Evolutionary conservation across 2,113 vertebrate species (phyloP).

Genomic region (Sakesphorus luctuosus): DNA sequence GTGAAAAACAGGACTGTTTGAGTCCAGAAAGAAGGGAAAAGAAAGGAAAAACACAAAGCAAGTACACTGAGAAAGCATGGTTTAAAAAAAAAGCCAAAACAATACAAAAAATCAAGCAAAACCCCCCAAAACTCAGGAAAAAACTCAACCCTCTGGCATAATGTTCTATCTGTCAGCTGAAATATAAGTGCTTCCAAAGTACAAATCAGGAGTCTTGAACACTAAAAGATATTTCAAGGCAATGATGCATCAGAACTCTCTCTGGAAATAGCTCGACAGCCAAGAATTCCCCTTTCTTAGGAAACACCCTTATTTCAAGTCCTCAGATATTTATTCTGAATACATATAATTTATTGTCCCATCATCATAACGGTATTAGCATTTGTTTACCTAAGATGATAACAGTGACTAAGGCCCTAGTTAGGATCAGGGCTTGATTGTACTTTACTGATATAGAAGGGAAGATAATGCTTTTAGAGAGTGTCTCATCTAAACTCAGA

Average conservation of each 20-base stretch:
- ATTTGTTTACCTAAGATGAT: slow-evolving; percentile 14
- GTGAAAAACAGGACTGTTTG: background rate
- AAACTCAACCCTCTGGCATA: background rate
- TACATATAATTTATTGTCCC: background rate
- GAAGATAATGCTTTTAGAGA: background rate
- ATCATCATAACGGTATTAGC: background rate
- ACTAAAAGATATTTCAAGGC: background rate
- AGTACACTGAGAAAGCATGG: background rate
- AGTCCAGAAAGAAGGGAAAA: background rate
- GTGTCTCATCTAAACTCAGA: background rate
- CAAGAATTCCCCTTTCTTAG: background rate
- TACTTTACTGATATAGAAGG: background rate
- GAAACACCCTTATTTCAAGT: background rate
- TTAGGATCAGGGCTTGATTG: background rate
- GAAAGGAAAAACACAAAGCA: background rate
- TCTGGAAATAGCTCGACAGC: background rate
- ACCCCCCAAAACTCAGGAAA: background rate
- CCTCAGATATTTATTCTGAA: slow-evolving; percentile 3
- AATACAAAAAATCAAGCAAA: background rate
- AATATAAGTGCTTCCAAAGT: background rate
- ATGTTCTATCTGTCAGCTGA: background rate
- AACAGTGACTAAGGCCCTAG: background rate
- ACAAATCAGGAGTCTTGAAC: background rate
- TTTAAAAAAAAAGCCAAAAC: background rate
- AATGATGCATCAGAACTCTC: background rate